Evolutionary conservation across 2,113 vertebrate species (phyloP).

Genomic region (Notarius quadriscutis): DNA sequence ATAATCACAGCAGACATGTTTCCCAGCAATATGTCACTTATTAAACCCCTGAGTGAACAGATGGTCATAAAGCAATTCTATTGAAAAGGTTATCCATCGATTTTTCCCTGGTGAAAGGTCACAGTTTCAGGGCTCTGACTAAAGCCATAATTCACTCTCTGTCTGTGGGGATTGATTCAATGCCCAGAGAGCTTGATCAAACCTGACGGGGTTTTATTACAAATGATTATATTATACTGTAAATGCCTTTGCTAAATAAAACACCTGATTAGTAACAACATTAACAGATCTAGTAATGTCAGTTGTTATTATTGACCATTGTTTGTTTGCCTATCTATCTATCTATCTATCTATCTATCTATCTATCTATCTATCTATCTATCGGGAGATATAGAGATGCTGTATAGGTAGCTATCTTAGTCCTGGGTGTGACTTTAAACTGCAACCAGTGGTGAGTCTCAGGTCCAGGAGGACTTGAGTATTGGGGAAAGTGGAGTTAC

Average conservation of each 20-base stretch:
- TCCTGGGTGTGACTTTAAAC: too few species aligned
- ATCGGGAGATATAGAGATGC: too few species aligned
- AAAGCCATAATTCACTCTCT: constrained; percentile 40
- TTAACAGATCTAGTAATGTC: neutral
- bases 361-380: too few species aligned
- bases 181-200: constrained; percentile 14
- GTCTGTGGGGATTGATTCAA: constrained; percentile 50
- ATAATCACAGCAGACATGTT: neutral
- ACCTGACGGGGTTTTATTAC: constrained; percentile 1
- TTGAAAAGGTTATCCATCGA: constrained; percentile 35
- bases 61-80: constrained; percentile 1
- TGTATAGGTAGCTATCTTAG: too few species aligned
- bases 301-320: too few species aligned
- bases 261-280: neutral
- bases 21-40: neutral
- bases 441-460: too few species aligned
- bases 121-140: constrained; percentile 36
- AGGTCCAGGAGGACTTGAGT: too few species aligned
- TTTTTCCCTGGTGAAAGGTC: constrained; percentile 28
- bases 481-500: too few species aligned
- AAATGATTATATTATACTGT: neutral
- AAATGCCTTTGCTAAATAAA: constrained; percentile 25
- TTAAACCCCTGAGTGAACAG: neutral
- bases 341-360: too few species aligned
- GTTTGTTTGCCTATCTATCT: too few species aligned